Evolutionary conservation across 2,797 vertebrate species (phyloP).

Genomic region (Dallia pectoralis): DNA sequence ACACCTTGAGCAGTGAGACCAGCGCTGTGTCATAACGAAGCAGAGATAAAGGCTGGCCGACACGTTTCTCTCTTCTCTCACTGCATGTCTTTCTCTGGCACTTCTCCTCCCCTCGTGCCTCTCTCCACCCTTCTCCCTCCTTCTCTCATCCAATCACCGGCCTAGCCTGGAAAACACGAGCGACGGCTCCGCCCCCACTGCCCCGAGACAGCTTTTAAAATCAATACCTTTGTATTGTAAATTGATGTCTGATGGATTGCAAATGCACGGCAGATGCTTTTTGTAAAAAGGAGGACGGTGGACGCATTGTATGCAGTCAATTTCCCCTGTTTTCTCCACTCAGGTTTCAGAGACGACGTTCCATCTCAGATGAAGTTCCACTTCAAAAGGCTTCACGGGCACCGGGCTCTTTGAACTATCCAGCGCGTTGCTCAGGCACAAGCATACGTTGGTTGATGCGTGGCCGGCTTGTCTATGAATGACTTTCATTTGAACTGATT

Average conservation of each 20-base stretch:
- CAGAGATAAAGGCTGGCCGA: background rate
- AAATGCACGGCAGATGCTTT: conserved; percentile 37
- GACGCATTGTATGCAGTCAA: background rate
- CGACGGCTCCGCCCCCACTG: background rate
- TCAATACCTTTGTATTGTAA: conserved; percentile 33
- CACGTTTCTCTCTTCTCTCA: background rate
- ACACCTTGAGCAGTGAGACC: too few species aligned
- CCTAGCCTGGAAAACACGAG: background rate
- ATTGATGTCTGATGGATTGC: conserved; percentile 20
- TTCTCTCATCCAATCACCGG: background rate
- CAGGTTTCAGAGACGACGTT: too few species aligned
- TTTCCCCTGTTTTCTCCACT: background rate
- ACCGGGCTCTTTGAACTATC: background rate
- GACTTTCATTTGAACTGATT: conserved; percentile 39
- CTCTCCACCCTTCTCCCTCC: background rate
- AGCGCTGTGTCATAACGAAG: background rate
- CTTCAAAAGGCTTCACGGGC: background rate
- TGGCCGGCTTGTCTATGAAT: conserved; percentile 20
- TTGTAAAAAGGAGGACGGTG: conserved; percentile 2
- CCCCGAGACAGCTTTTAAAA: conserved; percentile 19
- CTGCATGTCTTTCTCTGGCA: background rate
- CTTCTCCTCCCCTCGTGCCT: background rate
- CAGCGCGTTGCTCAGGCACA: background rate
- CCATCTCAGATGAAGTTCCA: background rate
- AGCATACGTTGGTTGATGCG: conserved; percentile 18